Percentiles rank a stretch among this genome's conserved stretches.
These are phyloP conservation scores for Muscidifurax raptorellus DNA, from an alignment of 1,140 invertebrate genomes.

Conservation along the genomic window DNA sequence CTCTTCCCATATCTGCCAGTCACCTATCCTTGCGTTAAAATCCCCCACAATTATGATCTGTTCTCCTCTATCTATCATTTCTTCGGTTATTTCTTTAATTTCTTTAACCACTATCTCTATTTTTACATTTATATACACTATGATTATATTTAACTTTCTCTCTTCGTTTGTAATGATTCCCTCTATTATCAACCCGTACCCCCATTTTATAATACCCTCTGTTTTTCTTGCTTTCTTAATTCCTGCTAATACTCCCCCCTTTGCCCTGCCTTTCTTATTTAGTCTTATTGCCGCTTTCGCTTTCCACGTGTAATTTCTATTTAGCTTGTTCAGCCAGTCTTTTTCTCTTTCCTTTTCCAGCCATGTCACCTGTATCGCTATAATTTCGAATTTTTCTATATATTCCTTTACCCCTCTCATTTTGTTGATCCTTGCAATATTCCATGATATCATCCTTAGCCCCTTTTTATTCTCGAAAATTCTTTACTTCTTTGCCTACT, in stretches of 20 bases:
- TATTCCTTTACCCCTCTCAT: constrained; percentile 20
- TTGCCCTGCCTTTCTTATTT: constrained; percentile 26
- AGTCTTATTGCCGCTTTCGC: constrained; percentile 32
- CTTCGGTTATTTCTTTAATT: neutral
- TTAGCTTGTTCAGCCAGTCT: neutral
- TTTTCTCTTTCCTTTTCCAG: constrained; percentile 27
- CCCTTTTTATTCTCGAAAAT: neutral
- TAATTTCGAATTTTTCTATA: constrained; percentile 34
- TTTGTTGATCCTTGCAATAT: constrained; percentile 42
- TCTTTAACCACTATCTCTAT: neutral
- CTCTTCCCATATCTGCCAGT: constrained; percentile 6
- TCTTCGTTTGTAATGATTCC: neutral
- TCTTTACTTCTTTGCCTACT: too few species aligned
- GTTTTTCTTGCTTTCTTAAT: neutral
- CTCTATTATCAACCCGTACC: constrained; percentile 2
- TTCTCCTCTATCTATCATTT: neutral
- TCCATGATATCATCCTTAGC: constrained; percentile 29
- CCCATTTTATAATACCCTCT: constrained; percentile 3
- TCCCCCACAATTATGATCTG: constrained; percentile 40
- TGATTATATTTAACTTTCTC: neutral
- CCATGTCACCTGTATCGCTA: constrained; percentile 51
- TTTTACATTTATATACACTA: constrained; percentile 7
- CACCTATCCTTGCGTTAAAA: constrained; percentile 52
- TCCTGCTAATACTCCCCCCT: constrained; percentile 38
- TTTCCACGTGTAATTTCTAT: constrained; percentile 33